A percentile compares a stretch with the other conserved stretches of the same genome.
These are phyloP conservation scores for Tupaia chinensis DNA, from an alignment of 2,113 vertebrate species.

Conservation along the genomic window DNA sequence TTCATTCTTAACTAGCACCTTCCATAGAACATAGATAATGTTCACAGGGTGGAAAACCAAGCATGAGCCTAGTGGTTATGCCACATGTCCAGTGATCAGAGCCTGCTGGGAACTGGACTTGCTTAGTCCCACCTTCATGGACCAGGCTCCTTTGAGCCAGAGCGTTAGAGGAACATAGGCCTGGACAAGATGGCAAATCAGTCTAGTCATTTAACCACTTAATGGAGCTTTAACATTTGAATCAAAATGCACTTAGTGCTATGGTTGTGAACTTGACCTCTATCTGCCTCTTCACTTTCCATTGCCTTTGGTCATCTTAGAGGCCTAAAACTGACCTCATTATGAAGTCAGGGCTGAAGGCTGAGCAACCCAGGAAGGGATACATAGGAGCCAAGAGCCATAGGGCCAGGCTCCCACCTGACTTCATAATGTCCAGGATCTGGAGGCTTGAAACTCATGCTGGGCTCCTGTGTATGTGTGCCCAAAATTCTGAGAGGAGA, in stretches of 20 bases:
- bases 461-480: no score
- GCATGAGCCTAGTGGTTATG: rapidly evolving
- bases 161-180: neutral
- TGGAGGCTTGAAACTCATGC: no score
- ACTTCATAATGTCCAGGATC: no score
- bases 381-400: no score
- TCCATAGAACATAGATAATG: rapidly evolving
- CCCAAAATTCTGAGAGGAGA: no score
- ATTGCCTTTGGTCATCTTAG: neutral
- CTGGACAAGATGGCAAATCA: neutral
- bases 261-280: neutral
- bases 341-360: neutral
- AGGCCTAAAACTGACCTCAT: neutral
- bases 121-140: neutral
- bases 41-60: neutral
- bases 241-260: rapidly evolving
- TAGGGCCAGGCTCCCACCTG: no score
- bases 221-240: neutral
- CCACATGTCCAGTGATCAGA: neutral
- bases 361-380: neutral
- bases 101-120: rapidly evolving
- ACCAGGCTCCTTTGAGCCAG: neutral
- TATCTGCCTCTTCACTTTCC: neutral
- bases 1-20: rapidly evolving
- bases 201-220: neutral